phyloP scores from a whole-genome alignment of 92 coral and sea anemone species.

The Zoanthus sociatus region DNA sequence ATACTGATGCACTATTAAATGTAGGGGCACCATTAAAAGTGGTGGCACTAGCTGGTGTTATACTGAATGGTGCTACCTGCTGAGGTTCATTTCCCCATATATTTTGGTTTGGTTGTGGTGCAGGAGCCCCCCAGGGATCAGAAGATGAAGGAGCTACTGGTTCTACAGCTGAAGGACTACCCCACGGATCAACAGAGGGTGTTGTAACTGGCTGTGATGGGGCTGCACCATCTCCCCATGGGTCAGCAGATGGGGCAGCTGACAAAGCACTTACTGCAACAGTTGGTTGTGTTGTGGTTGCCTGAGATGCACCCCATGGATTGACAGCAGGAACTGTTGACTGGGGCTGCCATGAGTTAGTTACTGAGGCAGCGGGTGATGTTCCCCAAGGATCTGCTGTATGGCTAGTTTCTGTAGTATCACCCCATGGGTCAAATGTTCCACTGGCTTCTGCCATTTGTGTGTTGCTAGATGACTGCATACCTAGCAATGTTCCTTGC shows the following conservation, averaged over 20 bases:
- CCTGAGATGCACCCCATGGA: conserved; percentile 80
- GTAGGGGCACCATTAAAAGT: conserved; percentile 18
- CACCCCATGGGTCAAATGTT: conserved; percentile 85
- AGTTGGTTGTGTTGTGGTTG: conserved; percentile 53
- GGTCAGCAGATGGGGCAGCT: conserved; percentile 59
- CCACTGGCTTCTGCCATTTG: conserved; percentile 34
- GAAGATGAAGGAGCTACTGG: conserved; percentile 44
- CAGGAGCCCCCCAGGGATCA: conserved; percentile 86
- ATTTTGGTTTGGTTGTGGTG: conserved; percentile 42
- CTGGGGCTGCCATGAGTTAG: conserved; percentile 88
- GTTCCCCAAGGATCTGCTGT: conserved; percentile 36
- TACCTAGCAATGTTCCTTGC: conserved; percentile 51
- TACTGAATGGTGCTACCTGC: conserved; percentile 39
- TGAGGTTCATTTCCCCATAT: conserved; percentile 29
- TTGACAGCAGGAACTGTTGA: conserved; percentile 57
- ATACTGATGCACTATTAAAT: not conserved
- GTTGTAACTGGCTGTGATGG: conserved; percentile 60
- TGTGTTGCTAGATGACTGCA: conserved; percentile 63
- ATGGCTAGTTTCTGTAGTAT: conserved; percentile 8
- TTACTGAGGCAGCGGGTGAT: conserved; percentile 42
- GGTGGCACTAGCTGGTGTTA: conserved; percentile 35
- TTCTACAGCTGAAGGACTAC: conserved; percentile 59
- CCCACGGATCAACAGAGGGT: conserved; percentile 85
- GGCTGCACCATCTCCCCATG: conserved; percentile 42
- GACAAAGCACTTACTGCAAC: conserved; percentile 23